These are phyloP conservation scores for Diplodus puntazzo DNA, from an alignment of 2,797 vertebrate genomes.

Conservation along the genomic window DNA sequence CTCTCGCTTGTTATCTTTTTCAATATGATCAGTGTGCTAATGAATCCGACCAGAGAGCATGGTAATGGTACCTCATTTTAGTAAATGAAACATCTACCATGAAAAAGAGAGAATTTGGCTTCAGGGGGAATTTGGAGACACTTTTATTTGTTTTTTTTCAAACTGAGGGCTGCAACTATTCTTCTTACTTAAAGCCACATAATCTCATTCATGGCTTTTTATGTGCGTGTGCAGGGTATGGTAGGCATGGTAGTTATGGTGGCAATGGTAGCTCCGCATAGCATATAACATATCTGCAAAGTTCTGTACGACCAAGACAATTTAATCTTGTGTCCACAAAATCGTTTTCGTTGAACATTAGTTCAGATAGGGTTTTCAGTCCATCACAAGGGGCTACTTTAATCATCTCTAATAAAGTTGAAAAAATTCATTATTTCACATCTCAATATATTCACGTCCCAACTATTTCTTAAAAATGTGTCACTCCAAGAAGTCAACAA, in stretches of 20 bases:
- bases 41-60: conserved; percentile 64
- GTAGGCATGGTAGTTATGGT: no score
- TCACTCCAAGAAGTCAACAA: background rate
- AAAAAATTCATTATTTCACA: no score
- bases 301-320: background rate
- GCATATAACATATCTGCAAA: background rate
- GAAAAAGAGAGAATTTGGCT: conserved; percentile 71
- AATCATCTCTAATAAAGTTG: no score
- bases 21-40: conserved; percentile 69
- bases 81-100: conserved; percentile 48
- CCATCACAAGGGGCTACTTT: no score
- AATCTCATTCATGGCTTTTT: conserved; percentile 4
- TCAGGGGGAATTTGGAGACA: conserved; percentile 36
- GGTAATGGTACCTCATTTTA: conserved; percentile 61
- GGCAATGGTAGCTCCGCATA: background rate
- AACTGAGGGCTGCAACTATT: conserved; percentile 6
- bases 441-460: no score
- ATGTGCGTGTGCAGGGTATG: background rate
- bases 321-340: background rate
- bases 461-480: background rate
- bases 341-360: background rate
- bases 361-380: no score
- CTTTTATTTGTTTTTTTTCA: conserved; percentile 40
- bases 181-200: background rate
- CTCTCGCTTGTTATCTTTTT: conserved; percentile 69